These are phyloP conservation scores for Lepilemur septentrionalis DNA, from an alignment of 2,797 vertebrate species.

Conservation along the genomic window DNA sequence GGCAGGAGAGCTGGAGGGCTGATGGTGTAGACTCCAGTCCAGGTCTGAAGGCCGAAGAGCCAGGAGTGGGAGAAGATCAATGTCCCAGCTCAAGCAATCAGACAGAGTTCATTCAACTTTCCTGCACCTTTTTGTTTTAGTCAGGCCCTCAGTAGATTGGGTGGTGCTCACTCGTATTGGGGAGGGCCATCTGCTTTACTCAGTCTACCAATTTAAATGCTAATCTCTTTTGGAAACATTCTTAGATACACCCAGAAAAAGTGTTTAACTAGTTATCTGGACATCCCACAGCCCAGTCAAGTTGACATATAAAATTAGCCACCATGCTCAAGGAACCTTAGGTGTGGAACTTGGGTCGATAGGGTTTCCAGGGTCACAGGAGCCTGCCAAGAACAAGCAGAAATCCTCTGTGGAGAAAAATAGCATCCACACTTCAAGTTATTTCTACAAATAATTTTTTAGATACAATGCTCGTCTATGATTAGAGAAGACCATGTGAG, in stretches of 20 bases:
- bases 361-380: not conserved
- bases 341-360: not conserved
- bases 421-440: not conserved
- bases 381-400: not conserved
- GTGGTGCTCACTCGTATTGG: not conserved
- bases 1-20: not conserved
- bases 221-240: not conserved
- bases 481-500: not conserved
- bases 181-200: not conserved
- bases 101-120: not conserved
- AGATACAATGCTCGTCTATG: not conserved
- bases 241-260: not conserved
- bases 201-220: not conserved
- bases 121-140: not conserved
- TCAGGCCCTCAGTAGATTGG: not conserved
- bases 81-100: not conserved
- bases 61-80: no score
- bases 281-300: not conserved
- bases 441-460: not conserved
- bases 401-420: not conserved
- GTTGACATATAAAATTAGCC: not conserved
- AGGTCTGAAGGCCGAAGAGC: not conserved
- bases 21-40: not conserved
- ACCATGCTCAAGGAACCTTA: not conserved
- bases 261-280: not conserved